phyloP scores from a whole-genome alignment of 2,888 invertebrate genomes.

The Halocaridina rubra region DNA sequence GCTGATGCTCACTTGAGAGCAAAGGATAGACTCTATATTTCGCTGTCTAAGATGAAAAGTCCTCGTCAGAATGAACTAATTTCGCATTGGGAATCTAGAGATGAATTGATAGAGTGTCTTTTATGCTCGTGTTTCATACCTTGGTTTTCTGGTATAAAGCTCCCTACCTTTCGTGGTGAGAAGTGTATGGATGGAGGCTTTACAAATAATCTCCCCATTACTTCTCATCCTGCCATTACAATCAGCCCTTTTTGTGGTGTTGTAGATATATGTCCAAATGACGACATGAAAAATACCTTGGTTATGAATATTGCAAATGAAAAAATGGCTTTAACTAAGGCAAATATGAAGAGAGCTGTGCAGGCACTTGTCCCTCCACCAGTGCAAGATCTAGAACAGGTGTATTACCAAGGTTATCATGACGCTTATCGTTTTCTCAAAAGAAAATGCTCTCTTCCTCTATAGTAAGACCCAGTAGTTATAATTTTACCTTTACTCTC shows the following conservation, averaged over 20 bases:
- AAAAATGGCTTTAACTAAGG: constrained; percentile 12
- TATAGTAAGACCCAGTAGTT: no score
- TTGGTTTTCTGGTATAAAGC: constrained; percentile 38
- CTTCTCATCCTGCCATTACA: constrained; percentile 12
- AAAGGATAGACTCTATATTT: constrained; percentile 44
- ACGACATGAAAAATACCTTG: not conserved
- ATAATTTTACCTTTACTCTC: no score
- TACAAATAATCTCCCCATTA: constrained; percentile 51
- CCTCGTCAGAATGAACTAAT: constrained; percentile 33
- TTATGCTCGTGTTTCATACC: constrained; percentile 61
- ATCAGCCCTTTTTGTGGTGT: constrained; percentile 52
- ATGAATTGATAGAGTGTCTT: constrained; percentile 53
- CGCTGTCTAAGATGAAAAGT: constrained; percentile 25
- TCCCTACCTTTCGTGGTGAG: constrained; percentile 46
- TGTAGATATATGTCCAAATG: constrained; percentile 47
- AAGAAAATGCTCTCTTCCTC: no score
- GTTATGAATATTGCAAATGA: constrained; percentile 41
- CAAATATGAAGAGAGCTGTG: constrained; percentile 32
- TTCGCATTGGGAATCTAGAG: constrained; percentile 55
- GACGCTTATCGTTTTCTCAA: constrained; percentile 51
- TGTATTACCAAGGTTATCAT: constrained; percentile 35
- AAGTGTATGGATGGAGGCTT: constrained; percentile 58
- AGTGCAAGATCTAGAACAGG: constrained; percentile 13
- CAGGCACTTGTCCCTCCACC: constrained; percentile 27
- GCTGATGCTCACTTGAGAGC: constrained; percentile 50